These are phyloP conservation scores for Drosophila kepulauana DNA, from an alignment of 1,140 invertebrate genomes.

Conservation along the genomic window DNA sequence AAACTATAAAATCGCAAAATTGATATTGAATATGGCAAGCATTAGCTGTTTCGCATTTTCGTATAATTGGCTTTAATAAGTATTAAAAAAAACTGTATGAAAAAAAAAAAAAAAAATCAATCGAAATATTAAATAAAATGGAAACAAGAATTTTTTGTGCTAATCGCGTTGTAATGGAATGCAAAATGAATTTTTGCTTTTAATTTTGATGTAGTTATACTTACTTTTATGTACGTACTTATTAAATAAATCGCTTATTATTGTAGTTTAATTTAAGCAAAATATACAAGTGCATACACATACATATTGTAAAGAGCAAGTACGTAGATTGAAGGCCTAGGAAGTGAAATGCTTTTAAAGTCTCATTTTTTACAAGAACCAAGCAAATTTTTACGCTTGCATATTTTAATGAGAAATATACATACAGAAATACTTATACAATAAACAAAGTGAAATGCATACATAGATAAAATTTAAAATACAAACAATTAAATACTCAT, in stretches of 20 bases:
- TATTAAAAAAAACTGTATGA: constrained; percentile 53
- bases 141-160: constrained; percentile 50
- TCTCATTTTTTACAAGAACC: constrained; percentile 83
- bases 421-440: constrained; percentile 65
- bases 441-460: constrained; percentile 57
- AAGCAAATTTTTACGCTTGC: constrained; percentile 80
- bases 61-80: constrained; percentile 75
- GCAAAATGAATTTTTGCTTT: constrained; percentile 58
- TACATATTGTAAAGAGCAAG: constrained; percentile 55
- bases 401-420: constrained; percentile 78
- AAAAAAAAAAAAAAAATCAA: constrained; percentile 53
- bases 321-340: constrained; percentile 64
- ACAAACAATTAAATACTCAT: constrained; percentile 48
- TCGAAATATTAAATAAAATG: constrained; percentile 13
- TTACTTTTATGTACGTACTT: constrained; percentile 52
- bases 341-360: constrained; percentile 83
- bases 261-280: constrained; percentile 83
- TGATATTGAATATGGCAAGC: constrained; percentile 67
- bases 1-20: constrained; percentile 71
- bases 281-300: constrained; percentile 73
- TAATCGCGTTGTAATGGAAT: constrained; percentile 57
- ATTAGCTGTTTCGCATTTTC: constrained; percentile 74
- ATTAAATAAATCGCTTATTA: constrained; percentile 80
- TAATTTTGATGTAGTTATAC: constrained; percentile 78
- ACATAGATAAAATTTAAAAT: constrained; percentile 77